phyloP scores from a whole-genome alignment of 2,797 vertebrate genomes.

The Uromys caudimaculatus region DNA sequence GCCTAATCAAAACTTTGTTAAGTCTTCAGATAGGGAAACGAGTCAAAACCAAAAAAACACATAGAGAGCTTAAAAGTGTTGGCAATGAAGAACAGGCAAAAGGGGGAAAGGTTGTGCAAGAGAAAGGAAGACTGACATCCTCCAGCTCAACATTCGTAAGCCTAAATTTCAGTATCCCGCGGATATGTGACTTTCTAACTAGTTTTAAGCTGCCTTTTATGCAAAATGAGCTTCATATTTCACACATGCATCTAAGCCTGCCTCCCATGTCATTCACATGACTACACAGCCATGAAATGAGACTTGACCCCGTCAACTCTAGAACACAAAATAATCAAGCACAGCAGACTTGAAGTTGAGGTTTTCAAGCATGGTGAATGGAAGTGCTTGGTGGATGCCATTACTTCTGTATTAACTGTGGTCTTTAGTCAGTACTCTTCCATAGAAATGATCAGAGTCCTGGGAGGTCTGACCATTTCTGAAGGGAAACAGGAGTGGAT shows the following conservation, averaged over 20 bases:
- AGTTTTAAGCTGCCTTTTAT: not conserved
- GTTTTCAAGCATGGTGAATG: not conserved
- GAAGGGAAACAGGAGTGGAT: not conserved
- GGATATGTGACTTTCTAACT: not conserved
- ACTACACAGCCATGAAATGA: not conserved
- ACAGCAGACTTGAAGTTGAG: not conserved
- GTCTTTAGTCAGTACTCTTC: not conserved
- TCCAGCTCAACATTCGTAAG: not conserved
- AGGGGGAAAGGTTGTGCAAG: not conserved
- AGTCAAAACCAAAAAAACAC: not conserved
- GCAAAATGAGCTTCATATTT: not conserved
- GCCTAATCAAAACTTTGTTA: constrained; percentile 23
- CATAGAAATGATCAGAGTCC: not conserved
- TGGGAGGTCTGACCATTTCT: not conserved
- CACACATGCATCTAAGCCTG: not conserved
- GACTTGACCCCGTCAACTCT: not conserved
- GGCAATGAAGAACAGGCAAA: not conserved
- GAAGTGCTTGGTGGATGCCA: not conserved
- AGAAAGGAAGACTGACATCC: not conserved
- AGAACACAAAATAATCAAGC: not conserved
- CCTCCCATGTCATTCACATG: not conserved
- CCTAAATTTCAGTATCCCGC: not conserved
- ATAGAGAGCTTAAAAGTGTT: not conserved
- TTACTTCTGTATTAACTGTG: not conserved
- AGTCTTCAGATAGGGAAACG: not conserved